phyloP scores from a whole-genome alignment of 2,888 invertebrate species.

The Petrophora chlorosata region DNA sequence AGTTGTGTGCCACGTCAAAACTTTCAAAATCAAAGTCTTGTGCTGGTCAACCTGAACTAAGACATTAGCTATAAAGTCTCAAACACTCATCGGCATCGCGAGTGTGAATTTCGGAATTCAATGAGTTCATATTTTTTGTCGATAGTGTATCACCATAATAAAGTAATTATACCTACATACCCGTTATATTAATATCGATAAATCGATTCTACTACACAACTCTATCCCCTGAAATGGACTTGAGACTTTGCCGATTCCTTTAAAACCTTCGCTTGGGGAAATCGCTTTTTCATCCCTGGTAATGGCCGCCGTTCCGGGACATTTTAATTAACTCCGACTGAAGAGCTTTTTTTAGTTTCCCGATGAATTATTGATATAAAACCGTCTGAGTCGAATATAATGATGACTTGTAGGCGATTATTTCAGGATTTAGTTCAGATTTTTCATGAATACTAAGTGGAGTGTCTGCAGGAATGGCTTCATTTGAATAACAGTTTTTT shows the following conservation, averaged over 20 bases:
- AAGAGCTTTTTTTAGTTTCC: conserved; percentile 59
- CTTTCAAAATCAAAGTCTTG: too few relatives aligned
- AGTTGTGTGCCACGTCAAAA: too few relatives aligned
- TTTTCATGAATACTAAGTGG: too few relatives aligned
- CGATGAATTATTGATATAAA: conserved; percentile 64
- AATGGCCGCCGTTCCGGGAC: conserved; percentile 73
- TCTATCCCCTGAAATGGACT: conserved; percentile 64
- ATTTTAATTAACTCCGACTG: conserved; percentile 75
- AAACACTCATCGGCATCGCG: too few relatives aligned
- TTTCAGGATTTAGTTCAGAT: too few relatives aligned
- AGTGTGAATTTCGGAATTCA: too few relatives aligned
- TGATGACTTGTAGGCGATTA: not conserved
- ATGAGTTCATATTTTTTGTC: too few relatives aligned
- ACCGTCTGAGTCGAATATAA: conserved; percentile 19
- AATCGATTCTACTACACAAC: conserved; percentile 27
- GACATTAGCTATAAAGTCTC: too few relatives aligned
- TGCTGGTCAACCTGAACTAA: too few relatives aligned
- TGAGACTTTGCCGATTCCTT: conserved; percentile 70
- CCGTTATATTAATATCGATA: conserved; percentile 6
- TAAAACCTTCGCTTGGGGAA: conserved; percentile 72
- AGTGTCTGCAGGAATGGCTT: too few relatives aligned
- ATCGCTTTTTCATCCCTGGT: conserved; percentile 80
- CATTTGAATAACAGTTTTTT: too few relatives aligned
- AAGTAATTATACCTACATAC: not conserved
- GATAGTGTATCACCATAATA: too few relatives aligned